phyloP scores from a whole-genome alignment of 2,113 vertebrate species.

The Tursiops truncatus region DNA sequence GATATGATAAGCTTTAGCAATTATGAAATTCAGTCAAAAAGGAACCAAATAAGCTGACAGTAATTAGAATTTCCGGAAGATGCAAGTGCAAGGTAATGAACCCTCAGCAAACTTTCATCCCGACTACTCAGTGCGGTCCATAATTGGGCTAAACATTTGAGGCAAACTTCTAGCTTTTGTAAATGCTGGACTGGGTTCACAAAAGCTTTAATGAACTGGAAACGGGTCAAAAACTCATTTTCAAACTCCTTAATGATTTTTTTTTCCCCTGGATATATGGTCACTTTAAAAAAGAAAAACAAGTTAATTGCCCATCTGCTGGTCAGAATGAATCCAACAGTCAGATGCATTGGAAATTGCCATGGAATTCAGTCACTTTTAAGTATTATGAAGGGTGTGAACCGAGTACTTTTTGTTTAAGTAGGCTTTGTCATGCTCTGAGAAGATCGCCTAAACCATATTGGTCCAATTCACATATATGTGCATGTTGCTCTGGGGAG shows the following conservation, averaged over 20 bases:
- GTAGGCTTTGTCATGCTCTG: not conserved
- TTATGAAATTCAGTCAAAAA: slow-evolving; percentile 87
- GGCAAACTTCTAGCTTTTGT: slow-evolving; percentile 82
- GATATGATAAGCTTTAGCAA: slow-evolving; percentile 86
- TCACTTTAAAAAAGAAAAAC: slow-evolving; percentile 65
- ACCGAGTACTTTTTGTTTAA: not conserved
- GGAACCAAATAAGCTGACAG: slow-evolving; percentile 85
- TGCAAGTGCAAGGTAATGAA: slow-evolving; percentile 82
- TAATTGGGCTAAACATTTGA: slow-evolving; percentile 85
- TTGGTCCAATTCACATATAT: not conserved
- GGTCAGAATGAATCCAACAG: slow-evolving; percentile 63
- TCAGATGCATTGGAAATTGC: slow-evolving; percentile 58
- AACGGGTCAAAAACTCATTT: slow-evolving; percentile 86
- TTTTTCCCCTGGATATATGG: slow-evolving; percentile 68
- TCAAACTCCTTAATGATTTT: slow-evolving; percentile 84
- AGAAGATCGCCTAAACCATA: not conserved
- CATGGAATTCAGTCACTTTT: slow-evolving; percentile 32
- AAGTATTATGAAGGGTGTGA: not conserved
- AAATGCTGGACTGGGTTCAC: slow-evolving; percentile 83
- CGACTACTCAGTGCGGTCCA: slow-evolving; percentile 70
- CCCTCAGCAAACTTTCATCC: slow-evolving; percentile 79
- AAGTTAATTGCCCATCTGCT: slow-evolving; percentile 71
- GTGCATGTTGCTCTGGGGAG: not conserved
- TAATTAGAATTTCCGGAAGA: slow-evolving; percentile 86
- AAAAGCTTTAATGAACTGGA: slow-evolving; percentile 86